phyloP scores from a whole-genome alignment of 2,888 invertebrate species.

The Drosophila longiperda region DNA sequence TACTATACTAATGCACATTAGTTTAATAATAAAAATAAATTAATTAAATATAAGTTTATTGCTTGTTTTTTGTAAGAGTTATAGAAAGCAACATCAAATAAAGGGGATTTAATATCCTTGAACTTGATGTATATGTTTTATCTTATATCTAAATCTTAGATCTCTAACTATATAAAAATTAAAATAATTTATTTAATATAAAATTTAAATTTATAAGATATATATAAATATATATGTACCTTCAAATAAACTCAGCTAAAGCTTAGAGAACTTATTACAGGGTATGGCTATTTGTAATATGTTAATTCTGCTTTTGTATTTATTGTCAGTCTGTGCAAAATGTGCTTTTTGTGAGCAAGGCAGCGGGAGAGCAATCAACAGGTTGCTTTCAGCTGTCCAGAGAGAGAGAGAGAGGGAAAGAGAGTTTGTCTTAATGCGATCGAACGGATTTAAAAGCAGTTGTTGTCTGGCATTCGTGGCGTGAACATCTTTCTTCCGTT shows the following conservation, averaged over 20 bases:
- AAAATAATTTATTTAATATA: not conserved
- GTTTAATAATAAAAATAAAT: too few species aligned
- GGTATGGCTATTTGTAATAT: not conserved
- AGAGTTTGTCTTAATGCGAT: not conserved
- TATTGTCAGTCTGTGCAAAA: conserved; percentile 1
- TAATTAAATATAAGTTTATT: not conserved
- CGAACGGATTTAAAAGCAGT: conserved; percentile 33
- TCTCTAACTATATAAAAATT: too few species aligned
- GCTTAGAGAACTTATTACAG: not conserved
- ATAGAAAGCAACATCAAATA: not conserved
- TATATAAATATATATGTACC: not conserved
- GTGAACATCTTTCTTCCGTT: conserved; percentile 12
- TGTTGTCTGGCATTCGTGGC: conserved; percentile 38
- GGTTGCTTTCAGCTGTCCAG: conserved; percentile 16
- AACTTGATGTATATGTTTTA: not conserved
- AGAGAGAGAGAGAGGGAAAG: not conserved
- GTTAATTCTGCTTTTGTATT: not conserved
- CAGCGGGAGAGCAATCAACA: conserved; percentile 23
- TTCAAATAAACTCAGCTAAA: not conserved
- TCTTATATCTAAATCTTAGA: too few species aligned
- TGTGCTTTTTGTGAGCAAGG: not conserved
- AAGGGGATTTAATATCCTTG: not conserved
- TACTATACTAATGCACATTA: too few species aligned
- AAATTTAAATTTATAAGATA: not conserved
- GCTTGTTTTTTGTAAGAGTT: not conserved